Base-by-base conservation (phyloP, 2,797 vertebrate species). In the Microchirus variegatus region DNA sequence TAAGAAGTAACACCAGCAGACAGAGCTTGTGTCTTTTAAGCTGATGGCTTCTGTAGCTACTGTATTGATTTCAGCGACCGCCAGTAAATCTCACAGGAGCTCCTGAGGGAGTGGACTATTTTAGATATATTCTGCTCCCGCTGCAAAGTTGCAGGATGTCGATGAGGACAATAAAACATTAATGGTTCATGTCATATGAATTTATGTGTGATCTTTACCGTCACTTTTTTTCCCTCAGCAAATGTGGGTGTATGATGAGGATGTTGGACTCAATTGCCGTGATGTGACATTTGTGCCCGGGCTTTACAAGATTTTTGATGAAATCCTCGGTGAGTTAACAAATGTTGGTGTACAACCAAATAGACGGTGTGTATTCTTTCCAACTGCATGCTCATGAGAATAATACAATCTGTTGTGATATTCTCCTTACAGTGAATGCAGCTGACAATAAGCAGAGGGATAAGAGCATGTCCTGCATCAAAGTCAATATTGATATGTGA, bases 381-480 rank as follows among this genome's bases (percentile, higher is more conserved):
- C 9, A 3, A 7, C 37, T 1, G 9, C 1, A 0, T 4, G 0
- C 1, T 3, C 42, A 13, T 9, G 10, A n/a, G 44, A 37, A 46
- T 48, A 2, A 75, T 54, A 1, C 3, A 35, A 6, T 8, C 7
- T 46, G 0, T 44, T 59, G 19, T 35, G 45, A 15, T 19, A 6
- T 54, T 31, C 2, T 76, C 57, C 62, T 12, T 74, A 41, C 66
- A 99, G 97, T 99, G 63, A 99, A 99, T 78, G 97, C 97, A 15
- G 95, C 97, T 18, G 98, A 99, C 91, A 99, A 99, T 84, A 99
- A 99, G 83, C 98, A 99, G 87, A 94, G 98, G 62, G 98, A 99
- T 63, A 93, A 94, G 41, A 93, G 31, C 83, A 99, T 99, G 98
- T 93, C 95, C 1, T 96, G 94, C 87, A 99, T 99, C 79, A 97